Base-by-base conservation (phyloP, 2,113 vertebrate genomes). In the Nettapus auritus region DNA sequence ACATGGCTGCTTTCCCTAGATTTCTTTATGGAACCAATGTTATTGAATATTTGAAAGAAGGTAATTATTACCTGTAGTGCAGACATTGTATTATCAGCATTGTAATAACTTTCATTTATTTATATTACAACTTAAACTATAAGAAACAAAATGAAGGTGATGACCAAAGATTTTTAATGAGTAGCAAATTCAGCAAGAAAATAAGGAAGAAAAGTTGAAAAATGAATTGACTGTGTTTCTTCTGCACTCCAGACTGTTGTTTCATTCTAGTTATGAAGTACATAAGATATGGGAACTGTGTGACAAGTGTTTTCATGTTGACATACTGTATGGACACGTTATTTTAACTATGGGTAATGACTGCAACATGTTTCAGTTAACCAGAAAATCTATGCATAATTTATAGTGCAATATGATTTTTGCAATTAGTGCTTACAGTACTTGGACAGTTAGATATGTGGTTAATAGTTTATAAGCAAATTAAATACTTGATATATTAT, bases 371-470 rank as follows among this genome's bases (percentile, higher is more conserved):
- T 84, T 95, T 90, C 80, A 44, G 48, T 88, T 97, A 71, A 94
- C 93, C 56, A 55, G 50, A 81, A 84, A 55, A 55, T 88, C 68
- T 89, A 44, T 86, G 71, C 36, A 92, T 92, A 89, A 94, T 95
- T 96, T 94, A 86, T 96, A 48, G 77, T 76, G 52, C 60, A 83
- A 40, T 50, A 52, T 94, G 4, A 74, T 86, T 97, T 96, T 94
- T 68, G 67, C 3, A 2, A 59, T 52, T 91, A 26, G 64, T 81
- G 86, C 94, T 94, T 88, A 64, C 9, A 86, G 8, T 56, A 75
- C 62, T 93, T 95, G 96, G 82, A 94, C 82, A 90, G 82, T 90
- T 69, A 91, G 64, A 79, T 70, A 94, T 82, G 82, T 97, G 79
- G 22, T 89, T 93, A 96, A 94, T 87, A 81, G 86, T 66, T 92